Evolutionary conservation across 2,888 invertebrate species (phyloP), one percentile per base, ranked within the genome.

Genomic region (Heterodera filipjevi): DNA sequence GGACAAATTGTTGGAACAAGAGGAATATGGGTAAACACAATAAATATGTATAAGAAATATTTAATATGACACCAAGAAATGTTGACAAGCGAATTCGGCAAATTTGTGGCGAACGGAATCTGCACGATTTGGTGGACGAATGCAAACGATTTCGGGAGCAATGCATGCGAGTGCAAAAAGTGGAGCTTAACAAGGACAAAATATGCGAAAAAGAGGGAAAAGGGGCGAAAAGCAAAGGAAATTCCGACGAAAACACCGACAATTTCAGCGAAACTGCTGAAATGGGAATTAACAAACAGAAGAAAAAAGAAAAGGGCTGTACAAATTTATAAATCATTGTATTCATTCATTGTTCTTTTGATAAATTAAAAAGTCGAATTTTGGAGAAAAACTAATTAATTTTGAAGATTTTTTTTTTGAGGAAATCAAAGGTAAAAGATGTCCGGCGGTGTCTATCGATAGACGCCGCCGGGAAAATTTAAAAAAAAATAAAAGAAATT

Each of bases 81-180:
- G 79, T 74, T 27, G 88, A 88, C 81, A 86, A 86, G 75, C 74
- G 88, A 59, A 89, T 88, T 78, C 84, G 84, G 0, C 83, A 85
- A 32, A 76, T 88, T 71, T 79, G 79, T 59, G 83, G 85, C 8
- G 88, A 88, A 71, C 82, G 88, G 6, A 87, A 82, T 73, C 79
- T 88, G n/a, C 76, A 82, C 35, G 87, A 89, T 71, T 79, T 88
- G 22, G 82, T 88, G 73, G 88, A 88, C 64, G 87, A 88, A 79
- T 85, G 85, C 72, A 78, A 82, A 64, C 81, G 84, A 1, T 88
- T 88, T 79, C 81, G 85, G 3, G 88, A 88, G 64, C 88, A 88
- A 68, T 82, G 81, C 35, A 77, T 78, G 72, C 78, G 85, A 64
- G 85, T 85, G 39, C 83, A 85, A 71, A 75, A 71, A 33, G 79